phyloP scores from a whole-genome alignment of 2,113 vertebrate species.

The Gopherus flavomarginatus region DNA sequence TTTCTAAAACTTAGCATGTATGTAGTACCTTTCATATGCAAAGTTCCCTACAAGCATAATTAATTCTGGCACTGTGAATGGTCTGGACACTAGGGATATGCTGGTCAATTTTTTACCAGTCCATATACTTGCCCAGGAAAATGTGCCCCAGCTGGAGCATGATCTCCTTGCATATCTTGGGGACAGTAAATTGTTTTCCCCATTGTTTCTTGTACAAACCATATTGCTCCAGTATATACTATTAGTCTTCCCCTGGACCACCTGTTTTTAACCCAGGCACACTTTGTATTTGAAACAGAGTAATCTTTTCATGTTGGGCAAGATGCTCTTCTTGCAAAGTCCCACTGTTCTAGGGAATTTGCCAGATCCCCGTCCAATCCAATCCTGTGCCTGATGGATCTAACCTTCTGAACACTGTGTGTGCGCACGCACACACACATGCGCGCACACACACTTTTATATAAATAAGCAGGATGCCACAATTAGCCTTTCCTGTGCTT shows the following conservation, averaged over 20 bases:
- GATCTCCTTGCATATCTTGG: not conserved
- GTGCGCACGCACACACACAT: accelerated
- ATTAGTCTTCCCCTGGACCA: not conserved
- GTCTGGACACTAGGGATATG: not conserved
- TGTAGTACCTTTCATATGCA: accelerated
- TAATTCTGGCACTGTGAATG: not conserved
- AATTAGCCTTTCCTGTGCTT: not conserved
- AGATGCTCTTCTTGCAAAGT: constrained; percentile 44
- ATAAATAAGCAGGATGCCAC: not conserved
- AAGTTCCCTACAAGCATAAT: not conserved
- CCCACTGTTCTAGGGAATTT: constrained; percentile 61
- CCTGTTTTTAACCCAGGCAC: not conserved
- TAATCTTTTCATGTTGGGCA: constrained; percentile 35
- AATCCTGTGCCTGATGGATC: constrained; percentile 50
- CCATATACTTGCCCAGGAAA: not conserved
- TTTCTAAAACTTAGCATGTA: not conserved
- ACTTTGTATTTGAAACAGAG: constrained; percentile 27
- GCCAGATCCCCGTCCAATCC: constrained; percentile 56
- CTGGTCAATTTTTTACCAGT: not conserved
- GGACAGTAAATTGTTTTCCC: not conserved
- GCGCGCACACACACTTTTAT: not conserved
- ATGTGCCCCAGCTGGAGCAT: not conserved
- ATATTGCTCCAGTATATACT: not conserved
- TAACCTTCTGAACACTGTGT: not conserved
- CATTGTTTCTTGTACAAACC: not conserved